Percentiles rank a stretch among this genome's conserved stretches.
phyloP scores from a whole-genome alignment of 1,140 invertebrate genomes.

The Pseudomyrmex concolor region DNA sequence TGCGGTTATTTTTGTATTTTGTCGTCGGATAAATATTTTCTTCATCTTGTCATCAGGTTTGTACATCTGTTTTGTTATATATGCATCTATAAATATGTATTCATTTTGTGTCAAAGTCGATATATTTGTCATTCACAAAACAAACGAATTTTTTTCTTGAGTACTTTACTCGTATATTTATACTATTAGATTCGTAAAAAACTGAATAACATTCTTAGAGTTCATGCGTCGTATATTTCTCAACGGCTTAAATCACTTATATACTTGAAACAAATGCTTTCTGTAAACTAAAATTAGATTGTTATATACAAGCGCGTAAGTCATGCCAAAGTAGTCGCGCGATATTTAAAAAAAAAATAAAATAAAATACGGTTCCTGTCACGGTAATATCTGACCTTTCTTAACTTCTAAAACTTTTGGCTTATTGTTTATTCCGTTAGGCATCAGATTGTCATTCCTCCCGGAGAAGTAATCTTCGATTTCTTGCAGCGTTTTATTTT shows the following conservation, averaged over 20 bases:
- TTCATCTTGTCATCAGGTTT: background rate
- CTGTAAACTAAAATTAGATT: constrained; percentile 8
- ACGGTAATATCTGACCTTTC: constrained; percentile 81
- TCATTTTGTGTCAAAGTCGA: background rate
- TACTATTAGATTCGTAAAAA: constrained; percentile 26
- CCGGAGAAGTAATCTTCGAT: constrained; percentile 90
- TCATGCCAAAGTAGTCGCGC: background rate
- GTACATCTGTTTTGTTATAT: background rate
- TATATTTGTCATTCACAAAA: constrained; percentile 27
- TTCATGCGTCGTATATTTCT: background rate
- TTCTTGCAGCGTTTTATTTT: constrained; percentile 91
- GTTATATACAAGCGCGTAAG: background rate
- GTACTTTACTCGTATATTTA: constrained; percentile 13
- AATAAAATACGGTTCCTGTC: constrained; percentile 6
- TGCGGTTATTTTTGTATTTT: no score
- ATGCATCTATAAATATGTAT: background rate
- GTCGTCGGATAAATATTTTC: background rate
- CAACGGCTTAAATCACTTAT: background rate
- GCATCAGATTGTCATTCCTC: constrained; percentile 82
- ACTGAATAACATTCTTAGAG: constrained; percentile 10
- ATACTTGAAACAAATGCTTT: constrained; percentile 42
- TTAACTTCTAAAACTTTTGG: constrained; percentile 74
- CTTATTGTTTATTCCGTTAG: constrained; percentile 72
- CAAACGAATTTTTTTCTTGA: constrained; percentile 33
- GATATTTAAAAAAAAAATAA: no score